Evolutionary conservation across 2,888 invertebrate species (phyloP).

Genomic region (Orchestes rusci): DNA sequence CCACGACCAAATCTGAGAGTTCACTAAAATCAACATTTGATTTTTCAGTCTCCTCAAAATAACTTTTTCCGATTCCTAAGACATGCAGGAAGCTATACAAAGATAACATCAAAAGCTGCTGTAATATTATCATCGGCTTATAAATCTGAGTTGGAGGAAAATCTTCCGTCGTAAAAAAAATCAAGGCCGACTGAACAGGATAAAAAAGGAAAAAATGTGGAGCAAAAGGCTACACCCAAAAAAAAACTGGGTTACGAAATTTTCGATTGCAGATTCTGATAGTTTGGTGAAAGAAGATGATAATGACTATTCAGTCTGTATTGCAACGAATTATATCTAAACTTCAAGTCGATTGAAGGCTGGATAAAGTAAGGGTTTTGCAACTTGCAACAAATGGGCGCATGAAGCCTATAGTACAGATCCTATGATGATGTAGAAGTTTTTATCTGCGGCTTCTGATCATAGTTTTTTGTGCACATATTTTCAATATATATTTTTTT

Average conservation of each 20-base stretch:
- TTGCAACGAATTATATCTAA: not conserved
- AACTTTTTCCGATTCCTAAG: not conserved
- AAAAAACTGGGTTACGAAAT: not conserved
- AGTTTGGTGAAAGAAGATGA: not conserved
- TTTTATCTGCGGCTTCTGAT: not conserved
- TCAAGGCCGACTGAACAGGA: not conserved
- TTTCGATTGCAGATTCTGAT: constrained; percentile 1
- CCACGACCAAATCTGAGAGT: no score
- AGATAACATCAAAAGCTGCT: not conserved
- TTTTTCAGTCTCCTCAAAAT: not conserved
- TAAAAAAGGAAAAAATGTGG: not conserved
- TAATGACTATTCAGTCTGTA: not conserved
- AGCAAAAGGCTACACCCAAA: not conserved
- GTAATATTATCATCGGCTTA: not conserved
- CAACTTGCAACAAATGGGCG: not conserved
- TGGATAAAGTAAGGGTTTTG: not conserved
- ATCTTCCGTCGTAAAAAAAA: not conserved
- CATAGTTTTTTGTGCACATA: not conserved
- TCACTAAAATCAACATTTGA: not conserved
- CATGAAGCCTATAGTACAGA: not conserved
- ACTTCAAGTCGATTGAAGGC: not conserved
- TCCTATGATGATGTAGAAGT: not conserved
- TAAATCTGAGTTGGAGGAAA: not conserved
- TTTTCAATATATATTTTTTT: not conserved
- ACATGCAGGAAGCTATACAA: not conserved